Evolutionary conservation across 2,797 vertebrate species (phyloP).

Genomic region (Choloepus didactylus): DNA sequence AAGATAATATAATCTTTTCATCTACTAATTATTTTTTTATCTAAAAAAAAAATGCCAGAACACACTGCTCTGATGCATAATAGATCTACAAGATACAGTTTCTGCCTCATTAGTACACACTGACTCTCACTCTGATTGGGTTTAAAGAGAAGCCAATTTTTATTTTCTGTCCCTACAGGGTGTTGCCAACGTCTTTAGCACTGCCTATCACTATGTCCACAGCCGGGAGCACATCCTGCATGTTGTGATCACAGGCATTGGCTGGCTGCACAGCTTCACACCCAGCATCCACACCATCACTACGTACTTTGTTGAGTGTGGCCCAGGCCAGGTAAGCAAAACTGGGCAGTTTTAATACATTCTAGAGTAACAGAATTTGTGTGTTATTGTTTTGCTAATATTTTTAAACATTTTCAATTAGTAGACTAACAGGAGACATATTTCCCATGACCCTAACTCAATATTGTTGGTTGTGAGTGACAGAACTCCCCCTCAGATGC

Average conservation of each 20-base stretch:
- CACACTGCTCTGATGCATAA: too few species aligned
- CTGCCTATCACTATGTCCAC: constrained; percentile 87
- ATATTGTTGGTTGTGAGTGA: not conserved
- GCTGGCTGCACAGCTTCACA: constrained; percentile 85
- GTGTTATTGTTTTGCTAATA: not conserved
- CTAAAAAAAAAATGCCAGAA: not conserved
- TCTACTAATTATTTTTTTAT: not conserved
- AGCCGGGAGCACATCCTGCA: constrained; percentile 85
- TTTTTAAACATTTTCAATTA: not conserved
- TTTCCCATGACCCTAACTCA: not conserved
- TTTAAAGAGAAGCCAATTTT: constrained; percentile 28
- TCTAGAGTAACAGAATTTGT: not conserved
- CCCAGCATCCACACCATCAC: constrained; percentile 78
- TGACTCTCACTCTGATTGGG: not conserved
- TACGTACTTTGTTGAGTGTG: constrained; percentile 84
- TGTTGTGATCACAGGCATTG: constrained; percentile 83
- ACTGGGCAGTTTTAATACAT: not conserved
- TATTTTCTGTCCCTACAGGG: constrained; percentile 86
- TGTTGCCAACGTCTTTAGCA: constrained; percentile 87
- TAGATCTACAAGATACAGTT: too few species aligned
- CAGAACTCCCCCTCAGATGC: constrained; percentile 24
- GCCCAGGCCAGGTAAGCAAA: constrained; percentile 84
- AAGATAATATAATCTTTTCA: not conserved
- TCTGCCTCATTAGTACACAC: not conserved
- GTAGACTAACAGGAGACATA: not conserved